These are phyloP conservation scores for Stigmatopora nigra DNA, from an alignment of 2,113 vertebrate genomes.

Conservation along the genomic window DNA sequence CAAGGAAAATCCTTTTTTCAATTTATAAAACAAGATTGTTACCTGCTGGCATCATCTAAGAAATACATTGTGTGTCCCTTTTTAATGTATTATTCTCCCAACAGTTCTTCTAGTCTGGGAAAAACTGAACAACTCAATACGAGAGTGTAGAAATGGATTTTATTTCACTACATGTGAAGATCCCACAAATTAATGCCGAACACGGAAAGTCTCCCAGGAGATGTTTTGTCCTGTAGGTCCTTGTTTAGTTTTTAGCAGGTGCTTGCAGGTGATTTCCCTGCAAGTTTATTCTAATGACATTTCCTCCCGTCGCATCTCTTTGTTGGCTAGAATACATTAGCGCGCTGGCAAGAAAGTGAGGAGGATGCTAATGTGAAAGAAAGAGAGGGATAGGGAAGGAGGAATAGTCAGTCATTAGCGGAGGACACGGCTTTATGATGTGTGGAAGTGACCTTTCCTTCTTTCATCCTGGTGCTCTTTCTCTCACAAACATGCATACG, in stretches of 20 bases:
- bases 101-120: no score
- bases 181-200: conserved; percentile 32
- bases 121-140: no score
- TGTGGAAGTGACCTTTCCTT: conserved; percentile 63
- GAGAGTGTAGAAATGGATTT: neutral
- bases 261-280: conserved; percentile 42
- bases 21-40: no score
- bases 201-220: conserved; percentile 41
- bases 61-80: no score
- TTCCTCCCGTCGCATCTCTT: conserved; percentile 57
- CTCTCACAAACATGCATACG: conserved; percentile 13
- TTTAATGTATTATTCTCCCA: no score
- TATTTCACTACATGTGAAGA: neutral
- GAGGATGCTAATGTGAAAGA: conserved; percentile 58
- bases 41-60: no score
- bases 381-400: conserved; percentile 35
- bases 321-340: conserved; percentile 65
- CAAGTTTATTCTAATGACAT: conserved; percentile 64
- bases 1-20: no score
- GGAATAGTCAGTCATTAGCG: conserved; percentile 61
- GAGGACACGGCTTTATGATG: conserved; percentile 56
- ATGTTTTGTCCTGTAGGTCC: conserved; percentile 48
- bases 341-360: conserved; percentile 40
- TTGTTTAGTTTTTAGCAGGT: conserved; percentile 65
- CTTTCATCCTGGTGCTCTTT: conserved; percentile 54